Conservation (phyloP, 2,888 invertebrate genomes). For the Clepsis dumicolana region DNA sequence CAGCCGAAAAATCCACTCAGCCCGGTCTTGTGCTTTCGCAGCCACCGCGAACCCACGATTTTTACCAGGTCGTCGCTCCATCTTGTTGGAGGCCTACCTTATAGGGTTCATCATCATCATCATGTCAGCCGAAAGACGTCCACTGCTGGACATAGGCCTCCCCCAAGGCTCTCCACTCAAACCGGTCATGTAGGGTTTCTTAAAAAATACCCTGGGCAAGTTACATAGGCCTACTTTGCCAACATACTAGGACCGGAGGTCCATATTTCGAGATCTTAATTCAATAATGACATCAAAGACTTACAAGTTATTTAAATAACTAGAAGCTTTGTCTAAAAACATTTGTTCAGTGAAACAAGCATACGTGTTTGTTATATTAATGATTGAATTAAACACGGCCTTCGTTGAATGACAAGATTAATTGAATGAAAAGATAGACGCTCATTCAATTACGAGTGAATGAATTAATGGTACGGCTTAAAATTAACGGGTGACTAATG, state of each 20-base stretch:
- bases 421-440: constrained; percentile 64
- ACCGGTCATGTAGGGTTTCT: no score
- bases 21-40: no score
- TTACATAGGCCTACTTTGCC: background rate
- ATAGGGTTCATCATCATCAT: no score
- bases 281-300: background rate
- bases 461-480: constrained; percentile 50
- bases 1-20: no score
- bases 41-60: no score
- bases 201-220: no score
- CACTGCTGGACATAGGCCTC: no score
- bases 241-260: background rate
- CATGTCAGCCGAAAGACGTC: no score
- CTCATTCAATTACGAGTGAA: constrained; percentile 57
- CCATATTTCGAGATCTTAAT: background rate
- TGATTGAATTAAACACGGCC: constrained; percentile 55
- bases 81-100: no score
- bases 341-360: constrained; percentile 34
- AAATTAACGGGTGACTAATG: constrained; percentile 48
- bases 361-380: constrained; percentile 46
- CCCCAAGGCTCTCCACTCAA: no score
- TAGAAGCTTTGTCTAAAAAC: constrained; percentile 25
- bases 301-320: constrained; percentile 26
- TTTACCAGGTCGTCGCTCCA: no score
- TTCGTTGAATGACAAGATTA: constrained; percentile 56